Evolutionary conservation across 2,797 vertebrate species (phyloP).

Genomic region (Sandelia bainsii): DNA sequence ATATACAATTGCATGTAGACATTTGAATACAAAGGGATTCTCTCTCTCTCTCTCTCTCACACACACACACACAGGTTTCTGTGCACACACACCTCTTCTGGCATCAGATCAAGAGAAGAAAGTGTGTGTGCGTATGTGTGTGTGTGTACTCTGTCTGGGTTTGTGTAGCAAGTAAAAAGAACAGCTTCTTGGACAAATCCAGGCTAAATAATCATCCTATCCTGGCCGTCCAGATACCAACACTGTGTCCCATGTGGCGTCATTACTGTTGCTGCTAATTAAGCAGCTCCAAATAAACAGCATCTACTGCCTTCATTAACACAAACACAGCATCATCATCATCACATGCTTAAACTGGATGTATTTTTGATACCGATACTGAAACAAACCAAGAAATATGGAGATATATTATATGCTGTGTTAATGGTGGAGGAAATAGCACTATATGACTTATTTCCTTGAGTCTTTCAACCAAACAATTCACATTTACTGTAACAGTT

Average conservation of each 20-base stretch:
- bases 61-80: slow-evolving; percentile 34
- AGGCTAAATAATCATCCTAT: slow-evolving; percentile 80
- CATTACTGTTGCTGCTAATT: slow-evolving; percentile 84
- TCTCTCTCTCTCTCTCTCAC: slow-evolving; percentile 29
- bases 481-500: slow-evolving; percentile 3
- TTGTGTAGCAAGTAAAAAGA: slow-evolving; percentile 53
- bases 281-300: slow-evolving; percentile 82
- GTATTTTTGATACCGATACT: slow-evolving; percentile 56
- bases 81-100: slow-evolving; percentile 52
- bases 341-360: slow-evolving; percentile 68
- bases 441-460: slow-evolving; percentile 12
- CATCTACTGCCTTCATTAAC: slow-evolving; percentile 78
- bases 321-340: slow-evolving; percentile 75
- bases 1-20: slow-evolving; percentile 24
- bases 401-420: slow-evolving; percentile 38
- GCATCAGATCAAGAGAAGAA: slow-evolving; percentile 61
- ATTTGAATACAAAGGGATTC: slow-evolving; percentile 40
- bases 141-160: slow-evolving; percentile 33
- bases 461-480: slow-evolving; percentile 24
- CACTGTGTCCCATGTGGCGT: slow-evolving; percentile 80
- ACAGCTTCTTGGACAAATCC: slow-evolving; percentile 76
- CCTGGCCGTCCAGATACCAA: slow-evolving; percentile 78
- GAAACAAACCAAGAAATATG: slow-evolving; percentile 40
- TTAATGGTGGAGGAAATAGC: slow-evolving; percentile 30
- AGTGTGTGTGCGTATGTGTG: slow-evolving; percentile 20